Percentiles rank a stretch among this genome's conserved stretches.
phyloP scores from a whole-genome alignment of 37 sponge, comb jelly and placozoan species.

The Cliona cf. orientalis region DNA sequence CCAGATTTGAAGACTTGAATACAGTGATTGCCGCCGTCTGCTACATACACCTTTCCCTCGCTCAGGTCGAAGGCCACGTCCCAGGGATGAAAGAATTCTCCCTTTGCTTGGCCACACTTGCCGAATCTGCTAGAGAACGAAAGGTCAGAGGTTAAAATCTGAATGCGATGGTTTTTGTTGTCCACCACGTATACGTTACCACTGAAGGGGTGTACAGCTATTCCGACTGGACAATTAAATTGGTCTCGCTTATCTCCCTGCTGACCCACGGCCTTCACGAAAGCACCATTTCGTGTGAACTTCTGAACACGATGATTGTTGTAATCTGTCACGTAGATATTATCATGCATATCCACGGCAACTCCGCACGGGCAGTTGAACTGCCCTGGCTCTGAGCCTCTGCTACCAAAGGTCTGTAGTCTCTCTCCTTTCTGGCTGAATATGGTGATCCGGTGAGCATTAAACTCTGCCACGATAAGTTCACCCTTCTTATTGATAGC shows the following conservation, averaged over 20 bases:
- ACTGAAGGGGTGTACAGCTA: slow-evolving; percentile 30
- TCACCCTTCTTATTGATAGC: too few relatives aligned
- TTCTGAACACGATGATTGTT: slow-evolving; percentile 43
- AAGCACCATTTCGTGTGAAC: slow-evolving; percentile 47
- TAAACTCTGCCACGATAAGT: background rate
- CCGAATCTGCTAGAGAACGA: slow-evolving; percentile 9
- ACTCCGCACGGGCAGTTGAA: slow-evolving; percentile 4
- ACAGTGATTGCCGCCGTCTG: slow-evolving; percentile 21
- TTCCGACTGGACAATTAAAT: slow-evolving; percentile 35
- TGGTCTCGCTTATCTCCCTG: too few relatives aligned
- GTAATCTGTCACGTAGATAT: slow-evolving; percentile 18
- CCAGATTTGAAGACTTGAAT: slow-evolving; percentile 41
- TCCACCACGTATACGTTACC: slow-evolving; percentile 45
- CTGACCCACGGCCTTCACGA: slow-evolving; percentile 18
- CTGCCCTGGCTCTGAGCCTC: background rate
- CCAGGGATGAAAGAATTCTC: background rate
- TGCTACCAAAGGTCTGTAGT: slow-evolving; percentile 1
- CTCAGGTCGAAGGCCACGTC: slow-evolving; percentile 3
- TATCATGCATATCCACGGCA: slow-evolving; percentile 20
- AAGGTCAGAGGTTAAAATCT: slow-evolving; percentile 22
- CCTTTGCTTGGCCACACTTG: background rate
- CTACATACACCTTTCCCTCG: slow-evolving; percentile 24
- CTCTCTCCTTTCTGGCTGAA: background rate
- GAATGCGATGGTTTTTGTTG: slow-evolving; percentile 34
- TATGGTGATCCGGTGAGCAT: slow-evolving; percentile 8